Percentiles rank a stretch among this genome's conserved stretches.
phyloP scores from a whole-genome alignment of 2,888 invertebrate genomes.

The Eueremaeus valkanovi region DNA sequence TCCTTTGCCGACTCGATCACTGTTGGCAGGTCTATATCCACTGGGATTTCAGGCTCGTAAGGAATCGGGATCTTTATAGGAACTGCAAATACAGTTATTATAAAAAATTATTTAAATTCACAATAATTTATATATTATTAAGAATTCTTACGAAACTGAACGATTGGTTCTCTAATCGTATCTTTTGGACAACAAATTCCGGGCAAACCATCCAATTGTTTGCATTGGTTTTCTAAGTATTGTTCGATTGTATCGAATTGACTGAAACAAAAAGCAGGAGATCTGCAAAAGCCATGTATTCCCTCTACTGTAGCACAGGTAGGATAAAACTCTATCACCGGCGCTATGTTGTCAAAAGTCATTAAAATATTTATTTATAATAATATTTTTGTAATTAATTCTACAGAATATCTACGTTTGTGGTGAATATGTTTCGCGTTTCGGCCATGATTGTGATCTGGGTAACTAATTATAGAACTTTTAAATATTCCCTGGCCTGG shows the following conservation, averaged over 20 bases:
- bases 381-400: not conserved
- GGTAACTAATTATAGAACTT: no score
- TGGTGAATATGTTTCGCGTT: not conserved
- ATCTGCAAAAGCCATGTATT: conserved; percentile 39
- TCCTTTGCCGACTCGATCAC: not conserved
- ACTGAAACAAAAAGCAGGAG: conserved; percentile 40
- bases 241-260: conserved; percentile 37
- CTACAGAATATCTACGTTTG: not conserved
- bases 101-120: not conserved
- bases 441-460: no score
- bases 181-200: conserved; percentile 43
- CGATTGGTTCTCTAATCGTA: not conserved
- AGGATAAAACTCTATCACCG: not conserved
- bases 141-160: not conserved
- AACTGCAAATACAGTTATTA: not conserved
- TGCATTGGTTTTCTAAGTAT: conserved; percentile 40
- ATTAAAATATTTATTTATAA: not conserved
- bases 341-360: no score
- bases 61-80: conserved; percentile 18
- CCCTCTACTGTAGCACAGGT: conserved; percentile 41
- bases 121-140: no score
- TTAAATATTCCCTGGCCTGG: no score
- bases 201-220: not conserved
- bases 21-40: not conserved
- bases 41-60: not conserved